These are phyloP conservation scores for Jacana jacana DNA, from an alignment of 2,113 vertebrate genomes.

Conservation along the genomic window DNA sequence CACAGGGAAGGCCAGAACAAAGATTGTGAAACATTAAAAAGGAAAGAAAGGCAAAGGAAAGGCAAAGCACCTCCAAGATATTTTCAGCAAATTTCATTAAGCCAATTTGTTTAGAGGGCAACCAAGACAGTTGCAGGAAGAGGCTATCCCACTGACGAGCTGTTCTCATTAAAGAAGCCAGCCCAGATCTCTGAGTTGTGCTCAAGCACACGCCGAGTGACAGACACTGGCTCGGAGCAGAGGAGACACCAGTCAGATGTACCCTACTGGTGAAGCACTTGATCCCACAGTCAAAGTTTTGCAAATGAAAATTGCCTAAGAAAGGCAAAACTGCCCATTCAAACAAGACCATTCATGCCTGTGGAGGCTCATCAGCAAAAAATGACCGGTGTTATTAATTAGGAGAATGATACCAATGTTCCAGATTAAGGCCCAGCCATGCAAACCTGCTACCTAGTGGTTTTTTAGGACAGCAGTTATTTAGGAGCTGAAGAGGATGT, in stretches of 20 bases:
- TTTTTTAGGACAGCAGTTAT: neutral
- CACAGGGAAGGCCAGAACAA: neutral
- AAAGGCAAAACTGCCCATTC: neutral
- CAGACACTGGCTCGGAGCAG: neutral
- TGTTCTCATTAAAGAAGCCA: neutral
- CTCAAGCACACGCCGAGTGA: neutral
- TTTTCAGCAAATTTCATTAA: neutral
- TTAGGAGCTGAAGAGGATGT: neutral
- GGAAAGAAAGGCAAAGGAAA: neutral
- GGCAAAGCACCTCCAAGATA: neutral
- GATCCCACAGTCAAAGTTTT: neutral
- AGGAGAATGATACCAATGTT: neutral
- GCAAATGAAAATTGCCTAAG: neutral
- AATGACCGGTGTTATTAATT: neutral
- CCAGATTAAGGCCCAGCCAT: neutral
- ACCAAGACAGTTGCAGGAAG: neutral
- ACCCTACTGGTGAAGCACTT: neutral
- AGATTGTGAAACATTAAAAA: neutral
- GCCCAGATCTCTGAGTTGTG: neutral
- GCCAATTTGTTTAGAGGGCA: neutral
- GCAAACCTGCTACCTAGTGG: neutral
- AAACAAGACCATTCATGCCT: neutral
- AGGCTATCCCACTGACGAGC: neutral
- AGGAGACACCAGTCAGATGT: neutral
- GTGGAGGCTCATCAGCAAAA: neutral